These are phyloP conservation scores for Penaeus indicus DNA, from an alignment of 1,140 invertebrate species.

Conservation along the genomic window DNA sequence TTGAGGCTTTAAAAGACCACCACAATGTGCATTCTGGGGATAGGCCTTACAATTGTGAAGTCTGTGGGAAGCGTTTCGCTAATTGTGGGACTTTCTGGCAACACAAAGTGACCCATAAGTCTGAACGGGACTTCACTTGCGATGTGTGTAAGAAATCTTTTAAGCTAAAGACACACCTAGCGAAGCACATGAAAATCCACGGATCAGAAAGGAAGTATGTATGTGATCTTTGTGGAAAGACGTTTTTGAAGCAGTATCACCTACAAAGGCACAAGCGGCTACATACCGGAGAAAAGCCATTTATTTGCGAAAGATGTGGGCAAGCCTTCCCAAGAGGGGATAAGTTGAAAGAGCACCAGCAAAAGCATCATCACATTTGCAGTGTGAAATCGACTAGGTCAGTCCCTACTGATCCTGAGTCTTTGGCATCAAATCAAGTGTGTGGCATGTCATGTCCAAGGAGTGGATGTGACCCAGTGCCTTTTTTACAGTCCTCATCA, in stretches of 20 bases:
- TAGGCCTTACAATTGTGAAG: too few species aligned
- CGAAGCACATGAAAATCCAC: constrained; percentile 12
- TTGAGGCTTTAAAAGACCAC: neutral
- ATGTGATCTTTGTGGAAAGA: constrained; percentile 16
- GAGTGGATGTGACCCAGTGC: too few species aligned
- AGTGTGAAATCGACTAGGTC: too few species aligned
- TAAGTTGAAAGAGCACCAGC: constrained; percentile 24
- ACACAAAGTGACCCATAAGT: neutral
- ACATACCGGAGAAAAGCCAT: constrained; percentile 9
- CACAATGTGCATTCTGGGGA: too few species aligned
- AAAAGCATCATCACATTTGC: neutral
- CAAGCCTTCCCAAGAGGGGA: constrained; percentile 14
- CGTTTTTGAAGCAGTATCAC: constrained; percentile 17
- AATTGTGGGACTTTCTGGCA: neutral
- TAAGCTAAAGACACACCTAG: neutral
- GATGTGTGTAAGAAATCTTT: constrained; percentile 12
- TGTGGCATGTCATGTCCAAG: too few species aligned
- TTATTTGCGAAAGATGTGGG: constrained; percentile 16
- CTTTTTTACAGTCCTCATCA: too few species aligned
- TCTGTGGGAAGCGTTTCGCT: too few species aligned
- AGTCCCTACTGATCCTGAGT: too few species aligned
- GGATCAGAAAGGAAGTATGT: neutral
- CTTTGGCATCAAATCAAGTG: too few species aligned
- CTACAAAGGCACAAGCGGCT: neutral
- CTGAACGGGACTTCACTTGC: constrained; percentile 19